Base-by-base conservation (phyloP, 2,797 vertebrate species). In the Tamandua tetradactyla region DNA sequence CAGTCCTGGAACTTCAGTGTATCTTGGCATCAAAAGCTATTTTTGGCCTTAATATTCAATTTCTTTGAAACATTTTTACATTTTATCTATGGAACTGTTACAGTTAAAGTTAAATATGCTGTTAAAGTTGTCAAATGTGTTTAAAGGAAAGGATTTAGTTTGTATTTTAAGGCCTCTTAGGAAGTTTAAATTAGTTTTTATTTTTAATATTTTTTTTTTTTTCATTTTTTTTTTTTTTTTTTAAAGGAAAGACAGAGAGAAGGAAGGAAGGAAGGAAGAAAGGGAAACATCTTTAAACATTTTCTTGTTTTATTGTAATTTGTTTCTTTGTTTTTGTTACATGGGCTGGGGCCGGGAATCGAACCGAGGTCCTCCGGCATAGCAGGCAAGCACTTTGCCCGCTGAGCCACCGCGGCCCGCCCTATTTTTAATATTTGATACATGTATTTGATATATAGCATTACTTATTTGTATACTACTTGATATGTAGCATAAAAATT, bases 41-140 rank as follows among this genome's bases (percentile, higher is more conserved):
- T 74, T 68, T 35, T 52, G 35, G 15, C 15, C 40, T 76, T 90
- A 44, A 74, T 81, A 61, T 17, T 59, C 20, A 49, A 47, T 85
- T 86, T 85, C 47, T 86, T 55, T 86, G 44, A 93, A 87, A 8
- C 55, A 15, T 83, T 75, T 89, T 86, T 68, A 32, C 47, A 59
- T 30, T 71, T 83, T 93, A 74, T 5, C 8, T 76, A 78, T 5
- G 79, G 32, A 14, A n/a, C 68, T 79, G 49, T 1, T 84, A n/a
- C n/a, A n/a, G n/a, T n/a, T n/a, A n/a, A n/a, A n/a, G n/a, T n/a
- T n/a, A n/a, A n/a, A n/a, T 49, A 78, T 42, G 44, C 5, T 84
- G 20, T 18, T 87, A 27, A 87, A 75, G 74, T 69, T 79, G 71
- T 66, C 69, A 89, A 1, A 37, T 44, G 42, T 59, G 37, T 59